phyloP scores from a whole-genome alignment of 2,888 invertebrate genomes.

The Cerastis rubricosa region DNA sequence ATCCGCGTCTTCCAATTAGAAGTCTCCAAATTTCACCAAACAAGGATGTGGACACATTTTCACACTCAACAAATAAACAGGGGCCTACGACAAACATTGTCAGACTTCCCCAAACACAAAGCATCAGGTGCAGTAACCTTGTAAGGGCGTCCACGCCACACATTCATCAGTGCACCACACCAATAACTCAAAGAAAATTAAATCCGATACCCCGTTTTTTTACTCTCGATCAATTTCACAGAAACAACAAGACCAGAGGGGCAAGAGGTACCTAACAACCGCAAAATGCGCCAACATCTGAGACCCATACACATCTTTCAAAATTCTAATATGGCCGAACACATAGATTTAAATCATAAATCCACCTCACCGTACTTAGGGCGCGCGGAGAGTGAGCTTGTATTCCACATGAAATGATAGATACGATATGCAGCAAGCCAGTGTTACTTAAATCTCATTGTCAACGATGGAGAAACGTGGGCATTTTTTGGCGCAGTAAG shows the following conservation, averaged over 20 bases:
- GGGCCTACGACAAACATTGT: conserved; percentile 16
- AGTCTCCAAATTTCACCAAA: conserved; percentile 1
- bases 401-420: neutral
- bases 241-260: conserved; percentile 47
- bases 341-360: neutral
- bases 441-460: neutral
- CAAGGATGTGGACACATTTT: neutral
- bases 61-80: neutral
- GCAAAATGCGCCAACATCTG: conserved; percentile 56
- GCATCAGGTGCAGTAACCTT: conserved; percentile 52
- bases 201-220: conserved; percentile 32
- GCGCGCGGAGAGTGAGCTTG: no score
- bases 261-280: conserved; percentile 40
- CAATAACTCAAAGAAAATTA: conserved; percentile 54
- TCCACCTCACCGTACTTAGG: neutral
- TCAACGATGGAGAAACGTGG: neutral
- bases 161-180: conserved; percentile 30
- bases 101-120: neutral
- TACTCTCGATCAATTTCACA: conserved; percentile 55
- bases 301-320: conserved; percentile 54
- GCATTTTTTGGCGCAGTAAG: neutral
- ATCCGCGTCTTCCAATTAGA: neutral
- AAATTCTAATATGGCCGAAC: conserved; percentile 49
- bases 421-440: neutral
- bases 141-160: conserved; percentile 30